These are phyloP conservation scores for Drosophila tani DNA, from an alignment of 1,140 invertebrate genomes.

Conservation along the genomic window DNA sequence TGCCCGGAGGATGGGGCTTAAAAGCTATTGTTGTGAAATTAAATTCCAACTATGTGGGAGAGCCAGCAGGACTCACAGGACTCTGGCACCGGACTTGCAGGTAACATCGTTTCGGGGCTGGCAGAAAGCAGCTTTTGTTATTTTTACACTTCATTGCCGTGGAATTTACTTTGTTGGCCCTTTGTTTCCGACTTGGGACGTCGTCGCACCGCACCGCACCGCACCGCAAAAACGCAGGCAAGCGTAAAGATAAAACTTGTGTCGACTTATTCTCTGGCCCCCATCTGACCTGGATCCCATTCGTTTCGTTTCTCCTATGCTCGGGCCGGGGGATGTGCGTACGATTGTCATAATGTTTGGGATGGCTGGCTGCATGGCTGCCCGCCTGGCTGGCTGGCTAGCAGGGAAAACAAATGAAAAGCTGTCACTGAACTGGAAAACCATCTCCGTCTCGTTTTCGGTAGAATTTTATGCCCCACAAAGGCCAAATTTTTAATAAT, in stretches of 20 bases:
- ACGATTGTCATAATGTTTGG: slow-evolving; percentile 50
- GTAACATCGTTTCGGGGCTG: slow-evolving; percentile 16
- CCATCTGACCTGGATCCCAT: slow-evolving; percentile 23
- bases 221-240: slow-evolving; percentile 57
- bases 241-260: slow-evolving; percentile 68
- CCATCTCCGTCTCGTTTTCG: slow-evolving; percentile 41
- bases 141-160: slow-evolving; percentile 69
- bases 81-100: slow-evolving; percentile 7
- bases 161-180: slow-evolving; percentile 66
- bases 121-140: slow-evolving; percentile 65
- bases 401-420: slow-evolving; percentile 49
- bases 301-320: slow-evolving; percentile 27
- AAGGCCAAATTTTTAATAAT: slow-evolving; percentile 62
- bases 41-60: slow-evolving; percentile 60
- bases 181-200: slow-evolving; percentile 57
- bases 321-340: slow-evolving; percentile 9
- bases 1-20: slow-evolving; percentile 7
- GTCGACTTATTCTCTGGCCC: slow-evolving; percentile 40
- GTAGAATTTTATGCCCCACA: slow-evolving; percentile 56
- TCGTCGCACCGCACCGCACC: slow-evolving; percentile 14
- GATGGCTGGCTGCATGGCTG: slow-evolving; percentile 8
- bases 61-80: slow-evolving; percentile 25
- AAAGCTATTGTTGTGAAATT: slow-evolving; percentile 65
- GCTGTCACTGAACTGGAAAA: slow-evolving; percentile 65
- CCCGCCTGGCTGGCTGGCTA: slow-evolving; percentile 7